Evolutionary conservation across 1,140 invertebrate species (phyloP), one percentile per base, ranked within the genome.

Genomic region (Drosophila gunungcola): DNA sequence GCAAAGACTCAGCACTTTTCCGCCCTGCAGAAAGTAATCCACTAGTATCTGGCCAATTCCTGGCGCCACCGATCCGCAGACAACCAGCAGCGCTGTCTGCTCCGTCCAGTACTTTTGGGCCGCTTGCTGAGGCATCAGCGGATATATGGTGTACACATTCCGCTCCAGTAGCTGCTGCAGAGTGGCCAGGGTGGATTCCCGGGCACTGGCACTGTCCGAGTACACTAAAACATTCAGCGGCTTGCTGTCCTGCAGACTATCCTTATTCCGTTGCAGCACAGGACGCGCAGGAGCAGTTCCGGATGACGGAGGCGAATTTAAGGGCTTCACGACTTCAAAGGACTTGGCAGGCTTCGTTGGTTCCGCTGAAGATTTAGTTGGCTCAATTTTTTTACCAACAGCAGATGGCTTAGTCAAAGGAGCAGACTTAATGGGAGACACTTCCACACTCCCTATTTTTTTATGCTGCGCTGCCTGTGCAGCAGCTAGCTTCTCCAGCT

Each of bases 191-290:
- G 97, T 94, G 89, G 95, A 95, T 46, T 96, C 95, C 74, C 95
- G 95, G 25, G 95, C 95, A 25, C 94, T 93, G 45, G 94, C 78
- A 86, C 96, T 96, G 80, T 97, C 96, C 13, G 96, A 95, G 92
- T 97, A 97, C 36, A 98, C 95, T 27, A 97, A 93, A 65, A 98
- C 94, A 93, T 97, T 97, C 4, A 96, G 96, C 16, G 97, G 96
- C 93, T 97, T 96, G 21, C 75, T 78, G 5, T 78, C 76, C 16
- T 57, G 72, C 16, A 84, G 34, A 43, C 81, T 91, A 45, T 85
- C 64, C 43, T 91, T 92, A 27, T 80, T 78, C 7, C 84, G 60
- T 9, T 65, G 76, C 55, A 91, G 41, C 42, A 78, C 63, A 1
- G 86, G 85, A 16, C 89, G 78, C 13, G 52, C 12, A 6, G 80